Evolutionary conservation across 2,113 vertebrate genomes (phyloP).

Genomic region (Cnemophilus loriae): DNA sequence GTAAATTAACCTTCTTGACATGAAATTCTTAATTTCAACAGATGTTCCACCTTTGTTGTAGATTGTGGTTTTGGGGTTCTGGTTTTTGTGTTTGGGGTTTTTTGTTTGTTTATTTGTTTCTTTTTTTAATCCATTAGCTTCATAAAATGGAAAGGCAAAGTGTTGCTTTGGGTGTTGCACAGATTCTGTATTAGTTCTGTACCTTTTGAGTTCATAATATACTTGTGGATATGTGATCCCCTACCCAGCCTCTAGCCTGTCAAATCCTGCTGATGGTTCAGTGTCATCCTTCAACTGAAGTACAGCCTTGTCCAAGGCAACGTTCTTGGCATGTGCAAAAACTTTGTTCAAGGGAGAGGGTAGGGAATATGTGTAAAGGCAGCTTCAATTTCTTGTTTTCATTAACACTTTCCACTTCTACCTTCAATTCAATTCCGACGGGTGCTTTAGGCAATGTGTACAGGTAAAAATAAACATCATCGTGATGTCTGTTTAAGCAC

Average conservation of each 20-base stretch:
- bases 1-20: not conserved
- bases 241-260: not conserved
- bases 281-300: not conserved
- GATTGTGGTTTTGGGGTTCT: not conserved
- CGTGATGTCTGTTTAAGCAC: not conserved
- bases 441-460: not conserved
- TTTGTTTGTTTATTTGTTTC: not conserved
- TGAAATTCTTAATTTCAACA: not conserved
- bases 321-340: not conserved
- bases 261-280: not conserved
- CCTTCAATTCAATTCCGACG: not conserved
- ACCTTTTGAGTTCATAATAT: not conserved
- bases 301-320: not conserved
- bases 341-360: not conserved
- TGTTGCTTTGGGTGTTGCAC: not conserved
- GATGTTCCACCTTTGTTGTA: not conserved
- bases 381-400: not conserved
- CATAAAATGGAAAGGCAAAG: not conserved
- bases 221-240: fast-evolving
- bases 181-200: not conserved
- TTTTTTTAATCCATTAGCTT: not conserved
- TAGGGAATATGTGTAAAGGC: not conserved
- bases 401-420: not conserved
- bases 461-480: not conserved
- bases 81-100: not conserved